Evolutionary conservation across 2,888 invertebrate species (phyloP).

Genomic region (Drosophila pegasa): DNA sequence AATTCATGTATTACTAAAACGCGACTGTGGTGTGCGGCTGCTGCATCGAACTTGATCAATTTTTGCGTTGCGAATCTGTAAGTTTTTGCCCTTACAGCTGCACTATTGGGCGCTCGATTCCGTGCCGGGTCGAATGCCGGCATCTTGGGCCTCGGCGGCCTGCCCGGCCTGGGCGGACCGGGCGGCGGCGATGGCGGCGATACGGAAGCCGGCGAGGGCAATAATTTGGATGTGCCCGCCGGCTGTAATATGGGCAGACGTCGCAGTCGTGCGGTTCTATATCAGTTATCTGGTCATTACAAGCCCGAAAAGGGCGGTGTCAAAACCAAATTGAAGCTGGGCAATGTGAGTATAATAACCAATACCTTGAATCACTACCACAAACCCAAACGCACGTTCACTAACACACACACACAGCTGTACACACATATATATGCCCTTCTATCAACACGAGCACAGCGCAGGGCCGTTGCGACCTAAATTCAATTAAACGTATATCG

Average conservation of each 20-base stretch:
- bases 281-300: slow-evolving; percentile 98
- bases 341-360: slow-evolving; percentile 91
- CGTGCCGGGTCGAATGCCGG: slow-evolving; percentile 91
- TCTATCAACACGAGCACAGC: slow-evolving; percentile 1
- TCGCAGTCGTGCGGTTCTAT: slow-evolving; percentile 96
- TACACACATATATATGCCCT: neutral
- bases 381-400: neutral
- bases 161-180: slow-evolving; percentile 76
- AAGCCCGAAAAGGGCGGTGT: slow-evolving; percentile 92
- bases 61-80: slow-evolving; percentile 75
- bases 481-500: slow-evolving; percentile 39
- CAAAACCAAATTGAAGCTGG: slow-evolving; percentile 96
- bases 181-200: slow-evolving; percentile 59
- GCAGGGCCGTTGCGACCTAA: slow-evolving; percentile 9
- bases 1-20: slow-evolving; percentile 5
- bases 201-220: slow-evolving; percentile 90
- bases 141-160: slow-evolving; percentile 87
- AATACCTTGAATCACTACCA: neutral
- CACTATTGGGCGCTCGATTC: slow-evolving; percentile 92
- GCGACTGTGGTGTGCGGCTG: slow-evolving; percentile 35
- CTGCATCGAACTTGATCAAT: slow-evolving; percentile 42
- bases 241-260: slow-evolving; percentile 96
- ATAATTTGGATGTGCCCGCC: slow-evolving; percentile 91
- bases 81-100: slow-evolving; percentile 88
- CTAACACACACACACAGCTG: slow-evolving; percentile 4